Evolutionary conservation across 2,113 vertebrate genomes (phyloP).

Genomic region (Phocoena phocoena): DNA sequence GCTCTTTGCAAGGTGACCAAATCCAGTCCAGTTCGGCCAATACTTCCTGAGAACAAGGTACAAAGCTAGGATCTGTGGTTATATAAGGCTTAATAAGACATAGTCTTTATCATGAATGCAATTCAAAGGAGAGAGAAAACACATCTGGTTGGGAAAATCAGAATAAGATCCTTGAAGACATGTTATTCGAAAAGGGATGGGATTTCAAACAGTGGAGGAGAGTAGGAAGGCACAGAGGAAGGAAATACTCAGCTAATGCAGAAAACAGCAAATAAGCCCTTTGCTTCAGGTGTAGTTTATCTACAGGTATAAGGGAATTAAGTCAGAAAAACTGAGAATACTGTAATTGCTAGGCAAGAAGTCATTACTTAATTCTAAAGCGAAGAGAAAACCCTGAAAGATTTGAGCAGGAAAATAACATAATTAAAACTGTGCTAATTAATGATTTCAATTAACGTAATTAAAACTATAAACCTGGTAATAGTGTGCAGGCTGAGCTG

Average conservation of each 20-base stretch:
- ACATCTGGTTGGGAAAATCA: neutral
- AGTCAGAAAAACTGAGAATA: conserved; percentile 14
- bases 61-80: neutral
- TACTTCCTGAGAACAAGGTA: neutral
- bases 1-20: neutral
- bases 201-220: neutral
- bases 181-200: neutral
- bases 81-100: neutral
- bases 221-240: neutral
- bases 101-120: neutral
- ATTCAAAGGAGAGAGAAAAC: conserved; percentile 14
- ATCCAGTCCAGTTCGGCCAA: neutral
- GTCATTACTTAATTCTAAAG: conserved; percentile 53
- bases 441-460: conserved; percentile 57
- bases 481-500: neutral
- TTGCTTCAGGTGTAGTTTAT: neutral
- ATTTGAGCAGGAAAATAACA: conserved; percentile 49
- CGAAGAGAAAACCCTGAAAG: conserved; percentile 46
- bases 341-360: neutral
- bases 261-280: neutral
- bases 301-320: neutral
- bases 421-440: conserved; percentile 54
- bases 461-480: conserved; percentile 45
- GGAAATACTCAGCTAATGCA: neutral
- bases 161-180: neutral